Evolutionary conservation across 2,888 invertebrate genomes (phyloP).

Genomic region (Eurytoma adleriae): DNA sequence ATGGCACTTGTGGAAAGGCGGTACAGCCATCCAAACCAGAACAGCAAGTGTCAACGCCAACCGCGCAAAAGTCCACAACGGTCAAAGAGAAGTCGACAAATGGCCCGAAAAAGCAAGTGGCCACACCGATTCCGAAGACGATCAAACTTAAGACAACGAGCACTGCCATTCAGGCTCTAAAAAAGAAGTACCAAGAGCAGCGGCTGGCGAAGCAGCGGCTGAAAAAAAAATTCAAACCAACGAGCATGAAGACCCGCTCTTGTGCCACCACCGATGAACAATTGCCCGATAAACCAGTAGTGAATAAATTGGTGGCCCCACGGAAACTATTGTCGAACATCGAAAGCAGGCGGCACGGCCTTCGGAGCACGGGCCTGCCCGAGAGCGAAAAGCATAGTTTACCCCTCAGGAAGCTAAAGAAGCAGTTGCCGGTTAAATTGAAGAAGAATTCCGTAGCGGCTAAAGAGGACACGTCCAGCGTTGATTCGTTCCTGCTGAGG

Average conservation of each 20-base stretch:
- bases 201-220: conserved; percentile 78
- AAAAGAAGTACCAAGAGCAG: conserved; percentile 81
- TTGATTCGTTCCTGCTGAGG: conserved; percentile 12
- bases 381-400: conserved; percentile 41
- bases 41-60: conserved; percentile 51
- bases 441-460: conserved; percentile 43
- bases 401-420: conserved; percentile 34
- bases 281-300: not conserved
- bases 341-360: conserved; percentile 63
- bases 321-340: conserved; percentile 61
- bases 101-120: conserved; percentile 25
- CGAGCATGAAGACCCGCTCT: conserved; percentile 77
- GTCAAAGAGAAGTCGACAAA: conserved; percentile 64
- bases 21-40: conserved; percentile 17
- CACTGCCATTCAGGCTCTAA: conserved; percentile 78
- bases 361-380: conserved; percentile 66
- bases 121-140: conserved; percentile 63
- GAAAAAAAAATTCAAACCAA: conserved; percentile 70
- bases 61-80: conserved; percentile 66
- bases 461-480: conserved; percentile 52
- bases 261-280: conserved; percentile 52
- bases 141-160: conserved; percentile 68
- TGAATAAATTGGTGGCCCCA: conserved; percentile 64
- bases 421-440: conserved; percentile 31
- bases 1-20: conserved; percentile 39